Percentiles rank a stretch among this genome's conserved stretches.
These are phyloP conservation scores for Tangara arthus DNA, from an alignment of 2,797 vertebrate genomes.

Conservation along the genomic window DNA sequence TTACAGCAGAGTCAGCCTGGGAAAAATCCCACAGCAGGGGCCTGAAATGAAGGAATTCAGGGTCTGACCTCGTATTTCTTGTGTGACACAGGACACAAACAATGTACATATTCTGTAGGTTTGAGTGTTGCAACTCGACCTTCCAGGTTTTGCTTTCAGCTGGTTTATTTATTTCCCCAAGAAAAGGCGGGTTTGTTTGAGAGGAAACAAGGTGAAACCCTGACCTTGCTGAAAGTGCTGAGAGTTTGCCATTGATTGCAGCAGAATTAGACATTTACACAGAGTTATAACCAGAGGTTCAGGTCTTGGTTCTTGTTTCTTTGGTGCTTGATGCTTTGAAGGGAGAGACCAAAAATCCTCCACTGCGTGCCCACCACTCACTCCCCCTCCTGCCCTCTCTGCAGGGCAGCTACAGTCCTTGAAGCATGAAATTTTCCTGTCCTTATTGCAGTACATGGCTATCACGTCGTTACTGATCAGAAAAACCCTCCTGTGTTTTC, in stretches of 20 bases:
- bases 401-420: neutral
- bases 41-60: neutral
- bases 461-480: neutral
- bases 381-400: neutral
- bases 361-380: neutral
- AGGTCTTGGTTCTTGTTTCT: neutral
- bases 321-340: neutral
- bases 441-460: neutral
- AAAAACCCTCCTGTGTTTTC: neutral
- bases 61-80: neutral
- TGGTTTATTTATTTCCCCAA: conserved; percentile 17
- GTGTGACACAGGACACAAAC: neutral
- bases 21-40: fast-evolving
- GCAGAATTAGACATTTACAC: neutral
- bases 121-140: neutral
- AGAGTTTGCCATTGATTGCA: neutral
- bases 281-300: neutral
- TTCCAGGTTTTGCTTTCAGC: neutral
- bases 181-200: conserved; percentile 8
- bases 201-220: conserved; percentile 24
- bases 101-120: neutral
- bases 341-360: neutral
- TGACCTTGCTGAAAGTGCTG: neutral
- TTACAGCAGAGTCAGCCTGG: neutral
- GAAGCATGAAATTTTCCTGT: neutral